Conservation (phyloP, 2,113 vertebrate species). For the Aegithalos caudatus region DNA sequence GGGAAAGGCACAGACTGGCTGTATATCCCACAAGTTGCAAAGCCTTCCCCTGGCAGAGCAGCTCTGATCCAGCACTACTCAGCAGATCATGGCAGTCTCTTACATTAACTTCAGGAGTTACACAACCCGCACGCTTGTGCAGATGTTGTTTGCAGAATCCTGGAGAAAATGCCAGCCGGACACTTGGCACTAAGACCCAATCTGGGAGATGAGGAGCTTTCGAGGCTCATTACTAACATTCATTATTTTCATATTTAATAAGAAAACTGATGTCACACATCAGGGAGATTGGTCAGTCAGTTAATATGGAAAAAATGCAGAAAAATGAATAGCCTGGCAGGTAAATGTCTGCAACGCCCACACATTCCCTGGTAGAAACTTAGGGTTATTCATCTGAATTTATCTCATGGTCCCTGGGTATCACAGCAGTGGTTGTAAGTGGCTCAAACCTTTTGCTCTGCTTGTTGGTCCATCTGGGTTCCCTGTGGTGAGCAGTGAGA, state of each 20-base stretch:
- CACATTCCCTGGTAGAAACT: conserved; percentile 22
- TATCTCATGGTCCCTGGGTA: neutral
- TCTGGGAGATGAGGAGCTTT: conserved; percentile 24
- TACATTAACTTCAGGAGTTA: neutral
- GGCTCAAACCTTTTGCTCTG: neutral
- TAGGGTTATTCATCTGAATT: conserved; percentile 5
- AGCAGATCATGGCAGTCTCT: neutral
- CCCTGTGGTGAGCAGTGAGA: neutral
- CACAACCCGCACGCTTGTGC: neutral
- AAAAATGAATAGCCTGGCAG: conserved; percentile 26
- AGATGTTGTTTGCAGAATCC: conserved; percentile 43
- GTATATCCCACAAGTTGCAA: neutral
- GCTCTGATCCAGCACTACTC: neutral
- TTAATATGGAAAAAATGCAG: conserved; percentile 31
- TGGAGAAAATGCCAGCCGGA: neutral
- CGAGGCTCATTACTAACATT: conserved; percentile 9
- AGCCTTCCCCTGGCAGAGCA: neutral
- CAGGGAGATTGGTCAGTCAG: conserved; percentile 5
- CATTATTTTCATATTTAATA: conserved; percentile 49
- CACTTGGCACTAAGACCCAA: conserved; percentile 25
- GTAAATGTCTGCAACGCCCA: conserved; percentile 15
- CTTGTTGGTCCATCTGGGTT: neutral
- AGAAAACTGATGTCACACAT: neutral
- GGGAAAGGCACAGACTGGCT: neutral
- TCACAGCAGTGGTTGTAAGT: neutral